Base-by-base conservation (phyloP, 2,888 invertebrate genomes). In the Eucriotettix oculatus region DNA sequence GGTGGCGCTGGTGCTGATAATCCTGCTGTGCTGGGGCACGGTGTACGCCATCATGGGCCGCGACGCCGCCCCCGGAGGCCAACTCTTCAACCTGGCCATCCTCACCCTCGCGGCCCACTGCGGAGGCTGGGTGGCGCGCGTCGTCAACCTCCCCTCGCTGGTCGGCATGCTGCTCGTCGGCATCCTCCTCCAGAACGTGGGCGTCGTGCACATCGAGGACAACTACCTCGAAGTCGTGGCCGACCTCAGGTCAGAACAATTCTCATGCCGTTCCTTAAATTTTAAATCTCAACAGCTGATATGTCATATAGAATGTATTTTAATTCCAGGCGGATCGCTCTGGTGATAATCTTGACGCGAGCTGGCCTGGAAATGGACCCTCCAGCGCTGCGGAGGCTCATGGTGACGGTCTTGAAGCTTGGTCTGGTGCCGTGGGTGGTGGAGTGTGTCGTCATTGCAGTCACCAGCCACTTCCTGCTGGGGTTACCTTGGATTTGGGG, bases 141-240 rank as follows among this genome's bases (percentile, higher is more conserved):
- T 89, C 10, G 83, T 89, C 16, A 87, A 87, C 11, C 75, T 93
- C 62, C 93, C 93, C 1, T 84, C 88, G 1, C 79, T 93, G 12
- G 86, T 91, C 66, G 93, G 91, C 57, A 92, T 93, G 90, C 79
- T 93, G 29, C 73, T 90, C 66, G 85, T 87, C 54, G 93, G 92
- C 66, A 81, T 91, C 57, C 67, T 89, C 48, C 79, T 85, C 66
- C 83, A 79, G 70, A 91, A 91, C 70, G 73, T 86, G 29, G 85
- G 86, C 52, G 79, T 87, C 68, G 83, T 90, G 58, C 74, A 83
- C 71, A 79, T 87, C 68, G 83, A 86, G 66, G 80, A 81, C 10
- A 77, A 77, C 41, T 89, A 88, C 70, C 71, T 76, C 56, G 74
- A 78, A 63, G 83, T 90, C 52, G 79, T 84, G 48, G 79, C 83